Evolutionary conservation across 2,113 vertebrate species (phyloP), one percentile per base, ranked within the genome.

Genomic region (Danionella cerebrum): DNA sequence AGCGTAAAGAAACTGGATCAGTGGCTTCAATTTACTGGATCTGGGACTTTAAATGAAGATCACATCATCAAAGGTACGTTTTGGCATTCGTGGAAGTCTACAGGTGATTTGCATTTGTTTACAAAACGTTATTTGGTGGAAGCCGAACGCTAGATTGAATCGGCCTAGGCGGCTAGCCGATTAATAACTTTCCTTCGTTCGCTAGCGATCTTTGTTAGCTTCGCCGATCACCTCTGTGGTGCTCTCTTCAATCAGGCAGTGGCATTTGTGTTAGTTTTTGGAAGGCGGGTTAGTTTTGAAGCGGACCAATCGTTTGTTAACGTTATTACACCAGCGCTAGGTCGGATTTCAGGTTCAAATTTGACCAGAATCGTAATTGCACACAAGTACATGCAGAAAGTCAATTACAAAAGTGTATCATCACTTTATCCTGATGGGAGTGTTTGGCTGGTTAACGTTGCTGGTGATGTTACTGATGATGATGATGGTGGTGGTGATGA

Each of bases 41-140:
- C 85, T 85, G 86, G 84, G 83, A 87, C 85, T 88, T 85, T 89
- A 89, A 88, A 88, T 88, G 88, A 89, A 89, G 87, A 88, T 86
- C 87, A 84, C 85, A 85, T 83, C 85, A 87, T 88, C 82, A 88
- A 81, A 89, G 87, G 88, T 90, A 70, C 85, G 87, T 35, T 21
- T 38, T 66, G 3, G 21, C 11, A 24, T 22, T 39, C 35, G 33
- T 41, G 3, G 58, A 58, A 3, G 21, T 53, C 24, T 63, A 3
- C 16, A 12, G 9, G 3, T 2, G 5, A 25, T n/a, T 47, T 47
- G 12, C 5, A 5, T 44, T 33, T 19, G 19, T 74, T 48, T 35
- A 39, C 33, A 44, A 42, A 6, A 9, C 6, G 44, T 47, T 35
- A 41, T 59, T 50, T 60, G 19, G 14, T 45, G 12, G 39, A 21